Percentiles rank a stretch among this genome's conserved stretches.
Conservation (phyloP, 2,888 invertebrate species). For the Lottia gigantea region DNA sequence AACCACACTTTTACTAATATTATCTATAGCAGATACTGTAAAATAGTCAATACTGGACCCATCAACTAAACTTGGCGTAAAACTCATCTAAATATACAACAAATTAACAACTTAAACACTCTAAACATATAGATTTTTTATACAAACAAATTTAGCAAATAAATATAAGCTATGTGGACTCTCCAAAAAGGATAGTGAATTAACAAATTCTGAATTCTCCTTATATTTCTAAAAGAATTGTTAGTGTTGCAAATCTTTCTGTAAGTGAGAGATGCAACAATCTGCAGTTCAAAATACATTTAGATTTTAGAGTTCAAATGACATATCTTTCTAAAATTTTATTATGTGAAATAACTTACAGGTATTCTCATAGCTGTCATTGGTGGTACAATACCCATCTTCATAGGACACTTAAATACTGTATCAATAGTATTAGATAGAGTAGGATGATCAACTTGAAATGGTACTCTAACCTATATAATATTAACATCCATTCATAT, state of each 20-base stretch:
- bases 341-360: too few species aligned
- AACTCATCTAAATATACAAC: conserved; percentile 53
- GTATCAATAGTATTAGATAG: conserved; percentile 55
- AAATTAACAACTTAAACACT: conserved; percentile 1
- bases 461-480: conserved; percentile 62
- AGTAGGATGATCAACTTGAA: conserved; percentile 58
- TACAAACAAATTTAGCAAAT: too few species aligned
- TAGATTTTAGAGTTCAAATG: not conserved
- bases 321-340: too few species aligned
- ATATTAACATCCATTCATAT: not conserved
- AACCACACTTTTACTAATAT: conserved; percentile 61
- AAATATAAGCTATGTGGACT: too few species aligned
- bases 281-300: too few species aligned
- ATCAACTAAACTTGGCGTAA: conserved; percentile 56
- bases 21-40: conserved; percentile 60
- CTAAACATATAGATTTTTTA: too few species aligned
- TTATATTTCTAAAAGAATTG: too few species aligned
- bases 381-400: conserved; percentile 60
- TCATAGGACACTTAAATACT: conserved; percentile 58
- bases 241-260: too few species aligned
- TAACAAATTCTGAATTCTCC: too few species aligned
- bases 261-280: too few species aligned
- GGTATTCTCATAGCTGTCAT: conserved; percentile 58
- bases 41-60: conserved; percentile 63
- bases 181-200: not conserved